These are phyloP conservation scores for Sebastes hopkinsi DNA, from an alignment of 2,797 vertebrate species.

Conservation along the genomic window DNA sequence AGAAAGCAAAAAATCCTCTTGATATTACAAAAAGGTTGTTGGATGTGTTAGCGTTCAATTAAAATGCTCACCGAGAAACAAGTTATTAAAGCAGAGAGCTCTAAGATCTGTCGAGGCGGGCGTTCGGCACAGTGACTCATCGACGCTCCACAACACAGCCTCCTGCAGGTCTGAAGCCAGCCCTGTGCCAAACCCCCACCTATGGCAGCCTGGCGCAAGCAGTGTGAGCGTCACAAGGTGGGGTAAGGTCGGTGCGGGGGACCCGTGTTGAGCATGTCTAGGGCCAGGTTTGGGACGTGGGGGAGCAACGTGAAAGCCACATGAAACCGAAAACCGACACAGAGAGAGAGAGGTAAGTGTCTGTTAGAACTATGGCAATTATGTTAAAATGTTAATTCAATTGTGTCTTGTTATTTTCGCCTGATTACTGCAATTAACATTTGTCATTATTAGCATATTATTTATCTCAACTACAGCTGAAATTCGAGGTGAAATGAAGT, in stretches of 20 bases:
- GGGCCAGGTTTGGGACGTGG: neutral
- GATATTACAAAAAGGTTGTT: constrained; percentile 33
- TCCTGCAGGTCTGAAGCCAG: constrained; percentile 60
- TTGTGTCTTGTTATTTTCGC: neutral
- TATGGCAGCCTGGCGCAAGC: constrained; percentile 32
- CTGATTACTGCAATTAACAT: neutral
- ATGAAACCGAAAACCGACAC: neutral
- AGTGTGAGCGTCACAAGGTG: constrained; percentile 31
- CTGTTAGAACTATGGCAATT: neutral
- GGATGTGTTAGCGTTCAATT: constrained; percentile 55
- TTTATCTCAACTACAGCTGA: neutral
- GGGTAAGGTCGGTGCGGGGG: neutral
- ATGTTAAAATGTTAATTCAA: neutral
- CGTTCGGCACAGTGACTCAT: constrained; percentile 66
- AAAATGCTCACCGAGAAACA: constrained; percentile 52
- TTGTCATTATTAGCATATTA: neutral
- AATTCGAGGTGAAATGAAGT: neutral
- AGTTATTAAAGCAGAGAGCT: constrained; percentile 46
- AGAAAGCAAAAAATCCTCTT: constrained; percentile 21
- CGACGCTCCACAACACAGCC: constrained; percentile 51
- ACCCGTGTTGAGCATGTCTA: neutral
- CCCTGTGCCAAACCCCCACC: constrained; percentile 38
- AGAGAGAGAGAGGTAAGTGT: constrained; percentile 43
- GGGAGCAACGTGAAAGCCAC: neutral
- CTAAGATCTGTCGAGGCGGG: constrained; percentile 41